Evolutionary conservation across 2,797 vertebrate genomes (phyloP).

Genomic region (Paratrypauchen microcephalus): DNA sequence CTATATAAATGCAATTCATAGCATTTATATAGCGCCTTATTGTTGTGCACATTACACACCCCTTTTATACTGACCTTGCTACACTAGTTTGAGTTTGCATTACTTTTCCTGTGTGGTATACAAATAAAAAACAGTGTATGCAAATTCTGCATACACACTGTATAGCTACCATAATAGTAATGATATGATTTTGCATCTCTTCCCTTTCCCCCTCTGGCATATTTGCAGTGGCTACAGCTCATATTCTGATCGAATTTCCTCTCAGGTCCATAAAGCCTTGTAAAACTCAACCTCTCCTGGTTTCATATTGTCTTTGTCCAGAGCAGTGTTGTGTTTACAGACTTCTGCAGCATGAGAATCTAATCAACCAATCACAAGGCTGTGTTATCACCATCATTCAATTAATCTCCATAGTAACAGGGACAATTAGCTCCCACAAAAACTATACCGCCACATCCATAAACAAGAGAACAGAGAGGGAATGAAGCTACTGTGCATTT

Average conservation of each 20-base stretch:
- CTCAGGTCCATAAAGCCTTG: not conserved
- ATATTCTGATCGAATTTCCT: not conserved
- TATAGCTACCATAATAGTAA: not conserved
- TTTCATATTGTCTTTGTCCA: not conserved
- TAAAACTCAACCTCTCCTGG: not conserved
- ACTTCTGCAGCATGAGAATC: conserved; percentile 19
- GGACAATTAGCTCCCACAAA: conserved; percentile 34
- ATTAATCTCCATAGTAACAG: conserved; percentile 47
- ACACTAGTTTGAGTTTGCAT: no score
- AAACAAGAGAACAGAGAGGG: not conserved
- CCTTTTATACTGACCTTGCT: no score
- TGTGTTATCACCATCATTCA: conserved; percentile 31
- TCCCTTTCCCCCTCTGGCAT: not conserved
- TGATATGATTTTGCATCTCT: not conserved
- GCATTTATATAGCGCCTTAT: no score
- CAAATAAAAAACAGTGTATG: not conserved
- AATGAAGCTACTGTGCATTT: not conserved
- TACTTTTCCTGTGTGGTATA: no score
- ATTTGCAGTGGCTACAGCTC: not conserved
- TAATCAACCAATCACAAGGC: conserved; percentile 31
- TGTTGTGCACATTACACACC: no score
- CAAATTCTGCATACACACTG: not conserved
- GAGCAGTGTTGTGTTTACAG: not conserved
- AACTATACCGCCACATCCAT: conserved; percentile 10
- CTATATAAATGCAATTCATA: no score